phyloP scores from a whole-genome alignment of 2,888 invertebrate species.

The Eupithecia pulchellata region DNA sequence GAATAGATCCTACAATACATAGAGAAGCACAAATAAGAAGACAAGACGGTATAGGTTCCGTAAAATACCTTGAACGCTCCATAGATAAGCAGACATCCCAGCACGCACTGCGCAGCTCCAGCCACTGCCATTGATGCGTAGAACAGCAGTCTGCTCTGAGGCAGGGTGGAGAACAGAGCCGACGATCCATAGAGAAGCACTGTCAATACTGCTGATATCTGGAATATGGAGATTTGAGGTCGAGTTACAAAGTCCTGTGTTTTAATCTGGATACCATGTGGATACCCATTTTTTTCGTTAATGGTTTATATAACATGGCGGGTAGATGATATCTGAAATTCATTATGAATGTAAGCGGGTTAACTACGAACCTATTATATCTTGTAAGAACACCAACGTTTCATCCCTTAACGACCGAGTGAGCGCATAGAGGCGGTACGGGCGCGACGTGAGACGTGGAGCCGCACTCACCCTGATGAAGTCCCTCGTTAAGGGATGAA shows the following conservation, averaged over 20 bases:
- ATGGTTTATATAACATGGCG: background rate
- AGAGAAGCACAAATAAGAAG: no score
- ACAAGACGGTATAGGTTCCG: no score
- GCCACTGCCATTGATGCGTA: constrained; percentile 54
- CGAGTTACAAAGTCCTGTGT: background rate
- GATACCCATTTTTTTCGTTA: background rate
- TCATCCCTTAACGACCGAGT: no score
- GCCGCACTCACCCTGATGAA: no score
- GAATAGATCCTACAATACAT: no score
- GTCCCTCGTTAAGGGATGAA: no score
- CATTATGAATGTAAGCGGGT: no score
- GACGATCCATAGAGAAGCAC: constrained; percentile 59
- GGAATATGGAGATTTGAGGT: constrained; percentile 26
- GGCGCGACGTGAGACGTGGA: no score
- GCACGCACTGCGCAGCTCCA: constrained; percentile 54
- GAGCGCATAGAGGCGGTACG: no score
- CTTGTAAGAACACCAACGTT: no score
- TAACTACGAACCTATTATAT: no score
- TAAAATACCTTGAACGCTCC: constrained; percentile 68
- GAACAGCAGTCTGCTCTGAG: constrained; percentile 53
- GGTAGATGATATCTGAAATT: no score
- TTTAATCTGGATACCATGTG: background rate
- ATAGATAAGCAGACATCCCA: constrained; percentile 61
- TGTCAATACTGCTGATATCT: constrained; percentile 57
- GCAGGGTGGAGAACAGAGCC: constrained; percentile 51